A percentile compares a stretch with the other conserved stretches of the same genome.
Evolutionary conservation across 2,888 invertebrate genomes (phyloP).

Genomic region (Phrixothrix hirtus): DNA sequence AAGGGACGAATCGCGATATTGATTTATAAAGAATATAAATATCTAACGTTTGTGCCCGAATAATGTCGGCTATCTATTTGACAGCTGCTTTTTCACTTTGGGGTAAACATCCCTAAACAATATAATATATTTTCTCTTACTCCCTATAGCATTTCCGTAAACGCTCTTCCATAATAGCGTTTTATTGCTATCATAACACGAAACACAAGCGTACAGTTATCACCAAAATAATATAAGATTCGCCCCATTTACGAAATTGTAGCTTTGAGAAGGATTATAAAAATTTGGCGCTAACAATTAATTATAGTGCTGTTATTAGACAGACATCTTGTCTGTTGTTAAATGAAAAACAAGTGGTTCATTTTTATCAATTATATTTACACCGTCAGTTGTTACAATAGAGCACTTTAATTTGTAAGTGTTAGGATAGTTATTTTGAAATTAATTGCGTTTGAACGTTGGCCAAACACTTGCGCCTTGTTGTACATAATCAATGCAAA

Average conservation of each 20-base stretch:
- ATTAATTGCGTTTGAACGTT: too few species aligned
- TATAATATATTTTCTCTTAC: constrained; percentile 31
- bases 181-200: constrained; percentile 37
- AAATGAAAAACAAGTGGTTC: too few species aligned
- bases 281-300: constrained; percentile 12
- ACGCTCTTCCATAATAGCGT: constrained; percentile 35
- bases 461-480: constrained; percentile 2
- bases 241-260: constrained; percentile 7
- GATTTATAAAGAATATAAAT: constrained; percentile 37
- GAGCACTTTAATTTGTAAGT: too few species aligned
- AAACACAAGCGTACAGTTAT: constrained; percentile 27
- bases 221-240: constrained; percentile 25
- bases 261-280: constrained; percentile 14
- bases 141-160: constrained; percentile 34
- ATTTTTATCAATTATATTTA: too few species aligned
- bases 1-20: constrained; percentile 21
- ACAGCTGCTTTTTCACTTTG: constrained; percentile 39
- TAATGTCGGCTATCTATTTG: constrained; percentile 37
- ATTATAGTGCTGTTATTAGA: constrained; percentile 11
- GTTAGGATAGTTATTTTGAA: neutral
- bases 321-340: too few species aligned
- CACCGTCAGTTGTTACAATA: too few species aligned
- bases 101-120: constrained; percentile 34
- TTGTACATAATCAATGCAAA: constrained; percentile 26
- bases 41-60: constrained; percentile 37